Evolutionary conservation across 2,113 vertebrate species (phyloP), one percentile per base, ranked within the genome.

Genomic region (Phodopus roborovskii): DNA sequence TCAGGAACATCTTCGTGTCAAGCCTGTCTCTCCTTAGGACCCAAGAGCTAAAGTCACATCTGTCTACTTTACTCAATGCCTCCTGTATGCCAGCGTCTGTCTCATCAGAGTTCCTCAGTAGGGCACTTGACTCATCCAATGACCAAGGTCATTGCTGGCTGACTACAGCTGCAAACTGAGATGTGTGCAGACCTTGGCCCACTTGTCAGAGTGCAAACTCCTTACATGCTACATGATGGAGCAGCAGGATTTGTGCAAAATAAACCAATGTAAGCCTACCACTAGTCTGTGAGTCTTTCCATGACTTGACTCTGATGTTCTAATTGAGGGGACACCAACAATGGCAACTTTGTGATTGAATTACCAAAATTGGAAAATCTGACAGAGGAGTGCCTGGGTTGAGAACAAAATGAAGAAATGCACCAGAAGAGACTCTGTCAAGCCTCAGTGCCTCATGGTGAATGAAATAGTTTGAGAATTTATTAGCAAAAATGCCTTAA

Each of bases 21-120:
- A 45, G 83, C 28, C 5, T 19, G 0, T 78, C 0, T 24, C 71
- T 53, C 70, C 50, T 58, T 39, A 13, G 26, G 15, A 53, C 5
- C 17, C 48, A 2, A 8, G 8, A 2, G 22, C 22, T 12, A 2
- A 3, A 1, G 5, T 11, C 19, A 33, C 36, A 1, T 0, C n/a
- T 16, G 28, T 62, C 71, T 39, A 70, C 45, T 16, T 33, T 83
- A 30, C n/a, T 9, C 2, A 3, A 20, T 7, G 50, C 50, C 68
- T 60, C 15, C 11, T 42, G 45, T 2, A 10, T 11, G 28, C 13
- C 45, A 22, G 45, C 6, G 28, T 77, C 7, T 36, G 28, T 77
- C 7, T 36, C 48, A 2, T 7, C 7, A 2, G 11, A 36, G 48
- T 22, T 7, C 11, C 64, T 91, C 6, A 48, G 5, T 1, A 0